Evolutionary conservation across 2,113 vertebrate species (phyloP), one percentile per base, ranked within the genome.

Genomic region (Ammospiza caudacuta): DNA sequence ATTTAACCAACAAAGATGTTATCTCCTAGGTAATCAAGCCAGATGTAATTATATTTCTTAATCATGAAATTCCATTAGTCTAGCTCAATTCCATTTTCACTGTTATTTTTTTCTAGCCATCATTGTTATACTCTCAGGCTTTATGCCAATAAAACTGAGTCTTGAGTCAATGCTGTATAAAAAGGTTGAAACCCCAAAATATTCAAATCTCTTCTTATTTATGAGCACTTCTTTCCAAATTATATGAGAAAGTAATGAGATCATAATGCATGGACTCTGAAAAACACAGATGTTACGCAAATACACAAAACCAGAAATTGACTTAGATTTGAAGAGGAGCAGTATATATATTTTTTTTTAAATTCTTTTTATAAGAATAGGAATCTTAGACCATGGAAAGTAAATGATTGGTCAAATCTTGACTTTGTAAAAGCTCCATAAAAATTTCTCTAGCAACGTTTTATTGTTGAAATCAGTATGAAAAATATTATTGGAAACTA

Each of bases 91-190:
- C 10, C 20, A 29, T 94, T 89, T 93, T 91, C 41, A n/a, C 20
- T 76, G 5, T 20, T 64, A 11, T 15, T 68, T 86, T 90, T 59
- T 89, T 52, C 44, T 61, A 73, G 12, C 6, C 29, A 41, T 64
- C 25, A 57, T 20, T 62, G 35, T 69, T 84, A 41, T 62, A 64
- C 7, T 62, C 27, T 61, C 22, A 51, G 55, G 54, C 57, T 78
- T 79, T 64, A 80, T 55, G 73, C 77, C 92, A 67, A 70, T 21
- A 90, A 96, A 95, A 96, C 62, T 90, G 83, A 89, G 33, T 82
- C 67, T 96, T 64, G 78, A 92, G 39, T 88, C 37, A 85, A 67
- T 14, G 16, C 29, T 88, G 22, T 76, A 85, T 93, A 90, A 92
- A 91, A 89, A 41, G 87, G 33, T 83, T 91, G 82, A 81, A 77